These are phyloP conservation scores for Falcaria lacertinaria DNA, from an alignment of 2,888 invertebrate species.

Conservation along the genomic window DNA sequence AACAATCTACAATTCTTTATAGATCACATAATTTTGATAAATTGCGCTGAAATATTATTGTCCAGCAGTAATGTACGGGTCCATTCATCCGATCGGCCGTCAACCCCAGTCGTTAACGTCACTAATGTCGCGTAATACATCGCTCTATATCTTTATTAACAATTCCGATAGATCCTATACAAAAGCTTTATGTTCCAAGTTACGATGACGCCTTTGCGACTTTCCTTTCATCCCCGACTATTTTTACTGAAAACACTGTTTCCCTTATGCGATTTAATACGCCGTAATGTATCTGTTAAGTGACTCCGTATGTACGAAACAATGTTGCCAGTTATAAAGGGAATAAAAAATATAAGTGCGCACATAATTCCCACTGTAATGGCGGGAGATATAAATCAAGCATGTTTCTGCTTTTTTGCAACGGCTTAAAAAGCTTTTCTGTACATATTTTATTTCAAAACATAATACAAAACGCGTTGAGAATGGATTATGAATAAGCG, in stretches of 20 bases:
- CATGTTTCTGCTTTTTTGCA: constrained; percentile 52
- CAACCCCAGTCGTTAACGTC: constrained; percentile 57
- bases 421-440: constrained; percentile 46
- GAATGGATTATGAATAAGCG: constrained; percentile 28
- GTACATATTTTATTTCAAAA: constrained; percentile 53
- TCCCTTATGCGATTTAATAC: constrained; percentile 76
- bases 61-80: constrained; percentile 40
- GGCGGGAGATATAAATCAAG: constrained; percentile 70
- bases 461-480: constrained; percentile 53
- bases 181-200: constrained; percentile 70
- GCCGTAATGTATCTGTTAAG: constrained; percentile 69
- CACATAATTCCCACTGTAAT: constrained; percentile 54
- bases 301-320: constrained; percentile 58
- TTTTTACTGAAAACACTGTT: constrained; percentile 75
- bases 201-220: constrained; percentile 70
- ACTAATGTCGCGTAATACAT: constrained; percentile 74
- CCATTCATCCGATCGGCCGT: constrained; percentile 60
- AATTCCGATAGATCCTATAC: constrained; percentile 74
- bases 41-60: constrained; percentile 43
- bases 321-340: constrained; percentile 69
- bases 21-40: constrained; percentile 38
- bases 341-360: constrained; percentile 62
- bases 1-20: constrained; percentile 10
- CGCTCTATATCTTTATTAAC: constrained; percentile 77
- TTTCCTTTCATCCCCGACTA: constrained; percentile 73